These are phyloP conservation scores for Passer domesticus DNA, from an alignment of 2,113 vertebrate species.

Conservation along the genomic window DNA sequence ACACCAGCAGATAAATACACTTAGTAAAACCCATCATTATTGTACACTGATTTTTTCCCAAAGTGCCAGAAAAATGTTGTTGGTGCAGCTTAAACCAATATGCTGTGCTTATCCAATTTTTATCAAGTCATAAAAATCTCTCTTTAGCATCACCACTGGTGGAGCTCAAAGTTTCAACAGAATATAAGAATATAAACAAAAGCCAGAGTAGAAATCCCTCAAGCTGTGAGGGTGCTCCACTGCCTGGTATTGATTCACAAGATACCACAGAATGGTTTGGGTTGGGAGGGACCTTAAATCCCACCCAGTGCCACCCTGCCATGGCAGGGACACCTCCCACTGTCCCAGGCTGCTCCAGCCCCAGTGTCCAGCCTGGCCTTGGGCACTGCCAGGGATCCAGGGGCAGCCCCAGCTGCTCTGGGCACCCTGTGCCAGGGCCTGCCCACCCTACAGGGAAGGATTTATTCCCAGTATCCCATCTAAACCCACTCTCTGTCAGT, in stretches of 20 bases:
- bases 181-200: neutral
- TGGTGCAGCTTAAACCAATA: neutral
- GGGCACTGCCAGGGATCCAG: neutral
- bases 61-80: neutral
- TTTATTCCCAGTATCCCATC: accelerated
- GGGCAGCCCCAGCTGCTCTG: neutral
- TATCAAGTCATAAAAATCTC: neutral
- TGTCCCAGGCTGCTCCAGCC: neutral
- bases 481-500: accelerated
- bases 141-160: neutral
- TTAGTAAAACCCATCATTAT: neutral
- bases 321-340: neutral
- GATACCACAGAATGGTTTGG: neutral
- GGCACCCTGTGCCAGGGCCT: neutral
- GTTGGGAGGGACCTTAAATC: accelerated
- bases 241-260: neutral
- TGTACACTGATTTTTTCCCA: neutral
- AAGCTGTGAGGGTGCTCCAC: neutral
- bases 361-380: neutral
- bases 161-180: neutral
- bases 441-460: accelerated
- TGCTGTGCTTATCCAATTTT: neutral
- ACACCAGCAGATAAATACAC: neutral
- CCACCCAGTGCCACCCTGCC: accelerated
- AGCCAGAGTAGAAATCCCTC: accelerated